These are phyloP conservation scores for Selenia dentaria DNA, from an alignment of 2,888 invertebrate genomes.

Conservation along the genomic window DNA sequence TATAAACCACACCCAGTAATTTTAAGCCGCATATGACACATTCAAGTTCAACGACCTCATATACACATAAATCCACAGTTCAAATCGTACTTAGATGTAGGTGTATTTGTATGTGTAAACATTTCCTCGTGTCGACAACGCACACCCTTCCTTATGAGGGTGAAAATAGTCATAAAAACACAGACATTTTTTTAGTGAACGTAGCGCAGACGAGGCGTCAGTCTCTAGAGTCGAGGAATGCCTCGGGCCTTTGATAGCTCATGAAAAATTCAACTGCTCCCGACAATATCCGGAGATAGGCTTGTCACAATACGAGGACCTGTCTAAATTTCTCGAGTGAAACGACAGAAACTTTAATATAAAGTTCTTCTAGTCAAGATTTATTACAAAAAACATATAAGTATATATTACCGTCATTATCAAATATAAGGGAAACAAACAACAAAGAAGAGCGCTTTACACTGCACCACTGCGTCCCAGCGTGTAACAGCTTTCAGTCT, in stretches of 20 bases:
- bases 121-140: conserved; percentile 52
- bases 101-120: conserved; percentile 45
- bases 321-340: conserved; percentile 8
- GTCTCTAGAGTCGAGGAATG: conserved; percentile 40
- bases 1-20: conserved; percentile 16
- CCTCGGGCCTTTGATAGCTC: conserved; percentile 66
- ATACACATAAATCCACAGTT: conserved; percentile 10
- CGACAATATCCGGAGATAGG: conserved; percentile 44
- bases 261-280: conserved; percentile 72
- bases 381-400: no score
- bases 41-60: conserved; percentile 47
- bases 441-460: no score
- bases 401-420: no score
- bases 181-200: conserved; percentile 52
- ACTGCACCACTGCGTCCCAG: no score
- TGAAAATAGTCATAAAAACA: conserved; percentile 62
- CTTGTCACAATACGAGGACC: conserved; percentile 5
- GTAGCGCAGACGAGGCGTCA: conserved; percentile 42
- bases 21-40: conserved; percentile 26
- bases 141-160: conserved; percentile 46
- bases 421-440: no score
- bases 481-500: no score
- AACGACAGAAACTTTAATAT: conserved; percentile 3
- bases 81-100: neutral
- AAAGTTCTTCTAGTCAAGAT: no score